Conservation (phyloP, 2,888 invertebrate species). For the Pristionchus exspectatus region DNA sequence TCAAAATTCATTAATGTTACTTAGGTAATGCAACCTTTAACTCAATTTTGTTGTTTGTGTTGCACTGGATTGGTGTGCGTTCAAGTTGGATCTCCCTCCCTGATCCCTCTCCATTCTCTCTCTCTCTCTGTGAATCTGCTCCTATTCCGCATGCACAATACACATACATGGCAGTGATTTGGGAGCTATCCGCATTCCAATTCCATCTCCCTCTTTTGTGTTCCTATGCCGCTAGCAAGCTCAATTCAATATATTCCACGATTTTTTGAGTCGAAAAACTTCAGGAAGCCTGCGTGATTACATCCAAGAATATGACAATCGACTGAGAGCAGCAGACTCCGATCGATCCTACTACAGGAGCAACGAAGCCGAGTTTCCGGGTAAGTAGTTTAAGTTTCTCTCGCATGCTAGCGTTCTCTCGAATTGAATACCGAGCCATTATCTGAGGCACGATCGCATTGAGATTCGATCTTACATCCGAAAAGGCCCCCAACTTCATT, state of each 20-base stretch:
- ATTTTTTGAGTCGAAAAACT: background rate
- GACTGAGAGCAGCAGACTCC: conserved; percentile 11
- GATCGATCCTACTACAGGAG: conserved; percentile 43
- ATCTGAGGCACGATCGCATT: background rate
- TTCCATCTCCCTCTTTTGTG: conserved; percentile 6
- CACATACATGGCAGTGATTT: conserved; percentile 18
- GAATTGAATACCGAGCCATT: background rate
- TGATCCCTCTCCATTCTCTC: background rate
- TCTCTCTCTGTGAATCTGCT: conserved; percentile 23
- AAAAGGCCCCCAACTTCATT: conserved; percentile 11
- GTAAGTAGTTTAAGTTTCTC: conserved; percentile 39
- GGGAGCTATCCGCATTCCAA: conserved; percentile 18
- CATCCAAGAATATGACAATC: conserved; percentile 51
- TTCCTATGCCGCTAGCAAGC: background rate
- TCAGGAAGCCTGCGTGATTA: conserved; percentile 53
- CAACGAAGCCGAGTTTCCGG: conserved; percentile 68
- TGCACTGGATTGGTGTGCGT: background rate
- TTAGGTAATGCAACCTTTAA: too few relatives aligned
- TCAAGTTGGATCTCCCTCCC: background rate
- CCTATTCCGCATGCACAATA: conserved; percentile 27
- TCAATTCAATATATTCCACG: background rate
- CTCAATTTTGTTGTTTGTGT: background rate
- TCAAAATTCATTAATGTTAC: background rate
- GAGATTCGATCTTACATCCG: conserved; percentile 15
- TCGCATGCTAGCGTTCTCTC: background rate